Conservation (phyloP, 2,113 vertebrate species). For the Grallaria varia region DNA sequence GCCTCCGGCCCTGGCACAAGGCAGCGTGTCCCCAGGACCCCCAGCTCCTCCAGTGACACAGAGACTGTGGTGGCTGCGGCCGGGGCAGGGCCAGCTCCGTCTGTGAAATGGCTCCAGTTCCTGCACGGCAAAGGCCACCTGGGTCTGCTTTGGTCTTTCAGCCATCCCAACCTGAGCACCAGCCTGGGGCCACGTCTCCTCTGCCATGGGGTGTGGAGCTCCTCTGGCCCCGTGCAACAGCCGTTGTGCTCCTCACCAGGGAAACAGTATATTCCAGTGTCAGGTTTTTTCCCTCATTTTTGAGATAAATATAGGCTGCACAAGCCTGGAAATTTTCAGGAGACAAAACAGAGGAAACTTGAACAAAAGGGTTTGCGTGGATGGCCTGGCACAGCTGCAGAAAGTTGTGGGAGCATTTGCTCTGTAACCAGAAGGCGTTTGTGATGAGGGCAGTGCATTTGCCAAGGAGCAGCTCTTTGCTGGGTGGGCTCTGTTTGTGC, state of each 20-base stretch:
- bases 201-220: accelerated
- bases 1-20: accelerated
- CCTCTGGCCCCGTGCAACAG: accelerated
- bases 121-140: accelerated
- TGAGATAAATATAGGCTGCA: not conserved
- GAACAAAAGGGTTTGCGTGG: not conserved
- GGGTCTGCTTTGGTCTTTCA: accelerated
- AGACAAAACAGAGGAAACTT: not conserved
- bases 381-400: not conserved
- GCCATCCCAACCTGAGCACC: accelerated
- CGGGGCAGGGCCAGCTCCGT: accelerated
- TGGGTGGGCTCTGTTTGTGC: not conserved
- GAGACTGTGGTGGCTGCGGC: not conserved
- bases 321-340: not conserved
- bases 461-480: not conserved
- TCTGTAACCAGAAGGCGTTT: not conserved
- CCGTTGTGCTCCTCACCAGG: accelerated
- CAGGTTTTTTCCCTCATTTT: not conserved
- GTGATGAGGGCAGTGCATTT: not conserved
- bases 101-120: not conserved
- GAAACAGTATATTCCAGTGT: too few relatives aligned
- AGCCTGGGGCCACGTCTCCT: accelerated
- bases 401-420: accelerated
- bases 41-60: not conserved
- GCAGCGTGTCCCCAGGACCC: not conserved